Base-by-base conservation (phyloP, 2,888 invertebrate genomes). In the Tridacna crocea region DNA sequence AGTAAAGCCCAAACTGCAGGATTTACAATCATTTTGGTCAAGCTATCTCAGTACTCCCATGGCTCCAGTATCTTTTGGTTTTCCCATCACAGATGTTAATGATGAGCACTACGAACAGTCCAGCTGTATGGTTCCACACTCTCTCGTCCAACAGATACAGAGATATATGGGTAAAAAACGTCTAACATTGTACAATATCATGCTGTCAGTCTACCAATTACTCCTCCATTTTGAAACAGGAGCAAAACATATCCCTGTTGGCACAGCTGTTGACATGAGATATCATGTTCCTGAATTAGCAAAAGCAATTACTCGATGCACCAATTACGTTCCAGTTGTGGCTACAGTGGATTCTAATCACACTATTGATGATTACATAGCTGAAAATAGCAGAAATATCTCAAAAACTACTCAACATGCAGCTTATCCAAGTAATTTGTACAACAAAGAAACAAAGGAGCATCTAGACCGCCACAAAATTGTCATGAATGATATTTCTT, bases 231-330 rank as follows among this genome's bases (percentile, higher is more conserved):
- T 75, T 10, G 75, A 65, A 22, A 80, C 79, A 19, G 63, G 73
- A 4, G 36, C 46, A n/a, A 65, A 68, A 6, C 61, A 70, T 13
- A 78, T 84, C 26, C 80, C 84, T 22, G 26, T 80, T n/a, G 72
- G 78, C 22, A 84, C 84, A 19, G 75, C 72, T 47, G 76, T 79
- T 13, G 80, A 81, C 58, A 78, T 84, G 84, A 75, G 84, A 74
- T 73, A 74, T 12, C 84, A 84, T 63, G 81, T 81, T 2, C 81
- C 84, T 26, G 79, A 76, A 51, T 46, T 84, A 46, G 72, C 66
- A 48, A 61, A 66, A 6, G 61, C 79, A 13, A 58, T 84, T 13
- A 84, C 80, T 47, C 65, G 84, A 11, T 78, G 78, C 60, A 79
- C 70, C 0, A 84, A 84, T 26, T 75, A 79, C 19, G 77, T 80